These are phyloP conservation scores for Strix aluco DNA, from an alignment of 2,113 vertebrate genomes.

Conservation along the genomic window DNA sequence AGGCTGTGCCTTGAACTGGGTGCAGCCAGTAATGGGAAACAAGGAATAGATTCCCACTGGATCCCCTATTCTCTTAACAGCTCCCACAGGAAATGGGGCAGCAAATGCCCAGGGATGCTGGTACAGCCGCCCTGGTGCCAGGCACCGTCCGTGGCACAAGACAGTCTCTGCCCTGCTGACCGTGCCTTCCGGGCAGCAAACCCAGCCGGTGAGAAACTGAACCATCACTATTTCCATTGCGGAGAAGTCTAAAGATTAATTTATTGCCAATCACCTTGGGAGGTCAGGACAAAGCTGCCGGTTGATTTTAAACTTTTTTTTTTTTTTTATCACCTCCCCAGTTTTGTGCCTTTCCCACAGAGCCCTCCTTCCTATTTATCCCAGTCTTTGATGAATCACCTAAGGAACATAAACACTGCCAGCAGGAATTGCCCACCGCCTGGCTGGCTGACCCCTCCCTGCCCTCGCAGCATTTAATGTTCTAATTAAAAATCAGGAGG, in stretches of 20 bases:
- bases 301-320: background rate
- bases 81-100: background rate
- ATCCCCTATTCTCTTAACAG: background rate
- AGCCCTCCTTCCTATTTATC: slow-evolving; percentile 42
- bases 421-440: slow-evolving; percentile 20
- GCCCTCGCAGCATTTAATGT: slow-evolving; percentile 5
- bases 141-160: background rate
- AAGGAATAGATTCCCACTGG: background rate
- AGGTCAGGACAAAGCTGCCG: background rate
- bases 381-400: slow-evolving; percentile 30
- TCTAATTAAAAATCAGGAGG: background rate
- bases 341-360: slow-evolving; percentile 24
- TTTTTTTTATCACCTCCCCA: background rate
- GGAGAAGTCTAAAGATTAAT: background rate
- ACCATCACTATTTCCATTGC: background rate
- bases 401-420: slow-evolving; percentile 8
- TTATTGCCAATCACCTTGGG: background rate
- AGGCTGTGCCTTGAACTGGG: background rate
- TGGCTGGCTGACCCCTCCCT: slow-evolving; percentile 43
- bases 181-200: background rate
- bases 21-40: background rate
- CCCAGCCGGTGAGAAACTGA: background rate
- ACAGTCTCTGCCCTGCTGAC: background rate
- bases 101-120: accelerated
- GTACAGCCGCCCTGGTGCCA: background rate